Conservation (phyloP, 2,797 vertebrate genomes). For the Phataginus tetradactyla region DNA sequence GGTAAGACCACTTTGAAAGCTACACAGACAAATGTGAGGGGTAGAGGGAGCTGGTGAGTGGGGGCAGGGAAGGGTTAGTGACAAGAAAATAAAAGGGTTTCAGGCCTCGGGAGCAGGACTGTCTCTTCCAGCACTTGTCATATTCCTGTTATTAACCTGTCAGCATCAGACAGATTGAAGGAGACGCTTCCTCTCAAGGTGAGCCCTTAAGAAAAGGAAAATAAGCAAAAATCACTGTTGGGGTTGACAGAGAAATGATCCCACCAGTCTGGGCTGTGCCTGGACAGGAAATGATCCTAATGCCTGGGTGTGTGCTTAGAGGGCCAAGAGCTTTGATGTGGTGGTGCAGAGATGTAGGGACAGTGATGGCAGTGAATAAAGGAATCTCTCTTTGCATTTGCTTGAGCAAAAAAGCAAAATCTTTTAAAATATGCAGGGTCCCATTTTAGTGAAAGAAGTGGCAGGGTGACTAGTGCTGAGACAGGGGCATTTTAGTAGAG, state of each 20-base stretch:
- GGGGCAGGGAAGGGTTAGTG: background rate
- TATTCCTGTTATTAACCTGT: constrained; percentile 63
- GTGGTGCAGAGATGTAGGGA: background rate
- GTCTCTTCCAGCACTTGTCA: constrained; percentile 22
- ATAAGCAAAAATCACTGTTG: constrained; percentile 16
- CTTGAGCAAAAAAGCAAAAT: background rate
- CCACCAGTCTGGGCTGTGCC: background rate
- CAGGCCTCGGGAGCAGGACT: background rate
- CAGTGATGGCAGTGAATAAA: background rate
- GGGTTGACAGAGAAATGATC: constrained; percentile 1
- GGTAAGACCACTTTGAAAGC: constrained; percentile 35
- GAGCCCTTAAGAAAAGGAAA: constrained; percentile 64
- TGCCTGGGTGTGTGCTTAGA: background rate
- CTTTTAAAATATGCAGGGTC: background rate
- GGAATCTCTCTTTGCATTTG: constrained; percentile 19
- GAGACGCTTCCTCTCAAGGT: constrained; percentile 59
- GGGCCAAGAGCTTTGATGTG: background rate
- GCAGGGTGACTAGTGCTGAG: background rate
- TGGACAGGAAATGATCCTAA: background rate
- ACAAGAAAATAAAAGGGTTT: background rate
- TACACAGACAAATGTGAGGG: background rate
- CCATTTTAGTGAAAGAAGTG: background rate
- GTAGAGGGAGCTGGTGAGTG: background rate
- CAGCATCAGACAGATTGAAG: constrained; percentile 54
- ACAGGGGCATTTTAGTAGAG: background rate